Evolutionary conservation across 1,140 invertebrate species (phyloP), one percentile per base, ranked within the genome.

Genomic region (Maconellicoccus hirsutus): DNA sequence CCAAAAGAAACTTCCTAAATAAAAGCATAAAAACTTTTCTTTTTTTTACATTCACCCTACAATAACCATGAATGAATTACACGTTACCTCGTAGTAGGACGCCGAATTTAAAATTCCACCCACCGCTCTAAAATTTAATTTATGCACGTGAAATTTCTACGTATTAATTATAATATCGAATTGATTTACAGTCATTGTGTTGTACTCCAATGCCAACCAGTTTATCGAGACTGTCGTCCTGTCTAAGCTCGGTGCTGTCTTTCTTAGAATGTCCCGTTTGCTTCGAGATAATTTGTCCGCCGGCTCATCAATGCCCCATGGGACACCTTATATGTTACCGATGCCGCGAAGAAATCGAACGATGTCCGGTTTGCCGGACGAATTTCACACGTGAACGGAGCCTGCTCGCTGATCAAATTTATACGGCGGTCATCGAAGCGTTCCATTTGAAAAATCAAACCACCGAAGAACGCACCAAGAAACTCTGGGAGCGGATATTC

Each of bases 271-370:
- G 86, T 75, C 86, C 86, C 4, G 82, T 81, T 8, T 73, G 73
- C 33, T 76, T 85, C 27, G 83, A 85, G 72, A 86, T 83, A 42
- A 84, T 86, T 25, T 73, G 79, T 25, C 83, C 86, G 0, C 86
- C 86, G 1, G 83, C 84, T 0, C 83, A 84, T 59, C 86, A 87
- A 76, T 88, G 86, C 74, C 83, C 86, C 27, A 85, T 87, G 72
- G 86, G 86, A 6, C 86, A 87, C 72, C 79, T 87, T 16, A 78
- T 87, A 3, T 87, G 86, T 75, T 80, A 82, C 6, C 77, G 81
- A 61, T 87, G 86, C 74, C 81, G 85, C 69, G 76, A 81, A 8
- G 83, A 83, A 73, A 82, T 83, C 4, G 79, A 83, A 70, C 80
- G 80, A 61, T 87, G 86, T 77, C 86, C 86, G 0, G 79, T 87